Base-by-base conservation (phyloP, 2,888 invertebrate genomes). In the Spodoptera picta region DNA sequence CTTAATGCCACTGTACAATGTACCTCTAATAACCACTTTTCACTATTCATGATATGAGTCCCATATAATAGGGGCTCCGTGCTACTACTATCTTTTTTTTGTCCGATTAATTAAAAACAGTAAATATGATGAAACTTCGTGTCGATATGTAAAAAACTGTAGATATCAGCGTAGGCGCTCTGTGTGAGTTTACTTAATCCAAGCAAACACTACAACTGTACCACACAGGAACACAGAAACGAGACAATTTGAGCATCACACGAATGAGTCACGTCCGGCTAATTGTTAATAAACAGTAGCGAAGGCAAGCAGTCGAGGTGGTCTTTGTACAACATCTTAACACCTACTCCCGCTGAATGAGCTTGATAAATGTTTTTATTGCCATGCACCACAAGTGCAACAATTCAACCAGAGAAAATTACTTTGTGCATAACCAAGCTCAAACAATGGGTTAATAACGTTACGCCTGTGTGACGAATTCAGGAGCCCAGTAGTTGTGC, bases 361-460 rank as follows among this genome's bases (percentile, higher is more conserved):
- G 79, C 77, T 82, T 91, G 88, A 89, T 87, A 87, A 89, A 91
- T 90, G 87, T 83, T 87, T 91, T 88, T 88, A 91, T 83, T 86
- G 82, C 84, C 67, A 62, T 73, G 65, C 72, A 84, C 90, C 90
- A 83, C 89, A 87, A 90, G 84, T 86, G 86, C 86, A 80, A 89
- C 89, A 85, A 85, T 84, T 81, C 77, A 80, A 85, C 92, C 92
- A 90, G 87, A 90, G 91, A 89, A 87, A 93, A 93, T 92, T 87
- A 86, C 88, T 85, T 73, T 83, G 84, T 79, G 88, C 88, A 88
- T 89, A 91, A 88, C 89, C 84, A 90, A 88, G 74, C 75, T 80
- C 85, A 88, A 91, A 93, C 93, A 93, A 93, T 92, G 84, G 84
- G 87, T 81, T 84, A 86, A 69, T 75, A 79, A 65, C 66, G 64